Percentiles rank a stretch among this genome's conserved stretches.
These are phyloP conservation scores for Dermochelys coriacea DNA, from an alignment of 2,797 vertebrate genomes.

Conservation along the genomic window DNA sequence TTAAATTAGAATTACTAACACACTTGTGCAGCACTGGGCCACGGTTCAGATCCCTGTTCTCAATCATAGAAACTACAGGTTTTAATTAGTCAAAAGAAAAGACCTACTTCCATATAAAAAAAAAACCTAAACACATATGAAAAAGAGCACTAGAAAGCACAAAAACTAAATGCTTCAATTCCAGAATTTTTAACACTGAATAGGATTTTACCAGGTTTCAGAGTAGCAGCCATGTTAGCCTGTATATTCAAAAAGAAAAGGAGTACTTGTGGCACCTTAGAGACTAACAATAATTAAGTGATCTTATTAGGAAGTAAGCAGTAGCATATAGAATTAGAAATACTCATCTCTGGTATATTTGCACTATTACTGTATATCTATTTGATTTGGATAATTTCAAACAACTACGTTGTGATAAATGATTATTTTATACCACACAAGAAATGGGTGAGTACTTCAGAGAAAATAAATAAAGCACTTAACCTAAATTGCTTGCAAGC, in stretches of 20 bases:
- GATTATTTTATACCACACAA: neutral
- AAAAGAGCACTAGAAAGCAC: neutral
- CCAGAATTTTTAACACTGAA: neutral
- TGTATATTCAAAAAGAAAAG: too few relatives aligned
- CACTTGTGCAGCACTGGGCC: neutral
- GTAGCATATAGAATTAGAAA: neutral
- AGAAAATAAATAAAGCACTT: neutral
- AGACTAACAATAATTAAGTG: neutral
- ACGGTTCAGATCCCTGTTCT: neutral
- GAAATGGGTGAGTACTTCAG: neutral
- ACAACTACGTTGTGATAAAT: neutral
- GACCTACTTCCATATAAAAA: neutral
- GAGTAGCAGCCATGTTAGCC: too few relatives aligned
- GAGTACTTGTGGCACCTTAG: too few relatives aligned
- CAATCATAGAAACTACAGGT: neutral
- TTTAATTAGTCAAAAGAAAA: neutral
- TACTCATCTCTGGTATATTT: neutral
- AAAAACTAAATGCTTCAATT: neutral
- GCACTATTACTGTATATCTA: neutral
- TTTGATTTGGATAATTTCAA: neutral
- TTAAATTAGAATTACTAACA: conserved; percentile 31
- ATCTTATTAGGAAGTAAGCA: neutral
- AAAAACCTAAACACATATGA: neutral
- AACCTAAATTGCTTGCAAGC: neutral
- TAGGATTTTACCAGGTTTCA: neutral